A percentile compares a stretch with the other conserved stretches of the same genome.
Evolutionary conservation across 2,888 invertebrate genomes (phyloP).

Genomic region (Nemotelus pantherinus): DNA sequence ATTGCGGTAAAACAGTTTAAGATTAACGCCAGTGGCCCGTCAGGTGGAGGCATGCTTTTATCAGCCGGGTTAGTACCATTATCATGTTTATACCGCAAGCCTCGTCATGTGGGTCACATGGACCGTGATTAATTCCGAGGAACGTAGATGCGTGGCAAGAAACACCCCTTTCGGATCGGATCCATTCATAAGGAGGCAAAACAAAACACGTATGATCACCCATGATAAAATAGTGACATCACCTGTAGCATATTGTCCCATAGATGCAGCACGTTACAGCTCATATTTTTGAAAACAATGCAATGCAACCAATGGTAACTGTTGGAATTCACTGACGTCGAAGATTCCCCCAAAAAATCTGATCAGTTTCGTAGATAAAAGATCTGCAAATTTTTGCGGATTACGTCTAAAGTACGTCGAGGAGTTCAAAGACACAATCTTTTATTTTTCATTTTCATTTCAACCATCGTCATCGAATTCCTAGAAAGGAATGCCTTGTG

Average conservation of each 20-base stretch:
- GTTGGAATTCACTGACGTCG: background rate
- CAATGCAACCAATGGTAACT: background rate
- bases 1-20: conserved; percentile 2
- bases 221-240: background rate
- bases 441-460: background rate
- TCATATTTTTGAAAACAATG: background rate
- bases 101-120: background rate
- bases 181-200: conserved; percentile 16
- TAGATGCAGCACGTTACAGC: background rate
- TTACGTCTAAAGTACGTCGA: no score
- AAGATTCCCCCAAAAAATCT: background rate
- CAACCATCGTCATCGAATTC: background rate
- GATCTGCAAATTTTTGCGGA: no score
- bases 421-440: conserved; percentile 5
- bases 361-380: no score
- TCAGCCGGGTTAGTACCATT: background rate
- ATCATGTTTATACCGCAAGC: background rate
- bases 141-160: background rate
- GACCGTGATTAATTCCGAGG: background rate
- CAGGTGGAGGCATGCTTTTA: background rate
- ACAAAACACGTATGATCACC: background rate
- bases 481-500: background rate
- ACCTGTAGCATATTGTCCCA: background rate
- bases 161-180: background rate
- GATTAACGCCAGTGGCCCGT: background rate